Base-by-base conservation (phyloP, 2,797 vertebrate genomes). In the Nasua narica region DNA sequence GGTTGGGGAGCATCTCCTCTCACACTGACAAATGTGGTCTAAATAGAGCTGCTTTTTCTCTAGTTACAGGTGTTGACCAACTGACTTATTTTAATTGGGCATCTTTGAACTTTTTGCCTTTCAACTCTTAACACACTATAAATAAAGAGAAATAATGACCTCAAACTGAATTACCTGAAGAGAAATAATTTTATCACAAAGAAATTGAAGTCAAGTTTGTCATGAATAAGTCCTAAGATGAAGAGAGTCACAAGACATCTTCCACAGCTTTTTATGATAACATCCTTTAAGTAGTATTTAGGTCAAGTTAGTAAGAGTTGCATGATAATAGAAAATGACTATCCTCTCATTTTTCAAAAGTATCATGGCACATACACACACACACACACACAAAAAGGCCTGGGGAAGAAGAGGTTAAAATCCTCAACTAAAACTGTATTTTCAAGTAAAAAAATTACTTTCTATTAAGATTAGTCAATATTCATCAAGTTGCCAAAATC, bases 131-230 rank as follows among this genome's bases (percentile, higher is more conserved):
- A 58, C 74, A 27, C 13, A 54, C 32, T 77, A 84, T 27, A 91
- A 91, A 87, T 72, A 87, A 70, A 85, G 3, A 91, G 37, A 72
- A 78, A 56, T 58, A 90, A 87, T 23, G 13, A 85, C 52, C 54
- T 92, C 60, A 89, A 85, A 92, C 13, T 76, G 65, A 92, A 67
- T 90, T 90, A 93, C 58, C 74, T 60, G 74, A 92, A 89, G 89
- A 78, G 25, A 96, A 54, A n/a, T 58, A 67, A 86, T 76, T 89
- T 95, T 90, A 86, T 48, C 85, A 90, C 67, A 92, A 69, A 92
- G 65, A 95, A 95, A 92, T 0, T 32, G 21, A 90, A 92, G 58
- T 87, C 25, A 91, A 69, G 35, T 76, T 87, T 83, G 40, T 89
- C 54, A 76, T 35, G 5, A 85, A 86, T 14, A 60, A 40, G 18